Percentiles rank a stretch among this genome's conserved stretches.
Evolutionary conservation across 2,113 vertebrate genomes (phyloP).

Genomic region (Podarcis raffonei): DNA sequence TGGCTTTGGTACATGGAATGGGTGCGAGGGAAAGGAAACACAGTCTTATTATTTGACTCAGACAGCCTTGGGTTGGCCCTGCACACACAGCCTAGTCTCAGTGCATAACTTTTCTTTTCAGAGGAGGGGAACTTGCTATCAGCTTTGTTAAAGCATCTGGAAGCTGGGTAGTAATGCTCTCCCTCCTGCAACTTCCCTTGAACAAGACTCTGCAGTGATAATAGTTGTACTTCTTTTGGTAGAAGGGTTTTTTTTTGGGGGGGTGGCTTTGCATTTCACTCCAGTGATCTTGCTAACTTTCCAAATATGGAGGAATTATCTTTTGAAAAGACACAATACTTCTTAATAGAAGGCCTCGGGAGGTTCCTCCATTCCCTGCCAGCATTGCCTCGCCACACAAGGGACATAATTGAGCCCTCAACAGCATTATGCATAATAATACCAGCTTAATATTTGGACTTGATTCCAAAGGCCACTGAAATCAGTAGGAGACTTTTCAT

Average conservation of each 20-base stretch:
- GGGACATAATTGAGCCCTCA: background rate
- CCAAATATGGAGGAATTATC: conserved; percentile 32
- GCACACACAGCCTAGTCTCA: background rate
- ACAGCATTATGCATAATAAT: background rate
- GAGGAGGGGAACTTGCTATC: background rate
- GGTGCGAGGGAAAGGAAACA: too few species aligned
- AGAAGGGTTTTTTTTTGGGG: background rate
- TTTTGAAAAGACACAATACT: background rate
- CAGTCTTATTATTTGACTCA: too few species aligned
- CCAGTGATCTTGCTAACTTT: conserved; percentile 18
- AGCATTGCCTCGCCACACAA: background rate
- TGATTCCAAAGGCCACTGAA: conserved; percentile 29
- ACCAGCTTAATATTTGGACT: conserved; percentile 22
- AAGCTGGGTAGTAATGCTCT: background rate
- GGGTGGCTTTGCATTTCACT: background rate
- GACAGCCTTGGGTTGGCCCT: too few species aligned
- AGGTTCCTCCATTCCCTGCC: background rate
- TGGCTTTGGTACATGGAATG: too few species aligned
- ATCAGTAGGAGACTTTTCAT: conserved; percentile 14
- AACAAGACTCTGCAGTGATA: background rate
- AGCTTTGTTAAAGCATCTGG: background rate
- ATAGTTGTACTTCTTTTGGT: conserved; percentile 1
- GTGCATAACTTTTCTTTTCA: background rate
- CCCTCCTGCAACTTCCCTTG: background rate
- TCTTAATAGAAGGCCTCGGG: background rate